Evolutionary conservation across 2,888 invertebrate species (phyloP), one percentile per base, ranked within the genome.

Genomic region (Watsonalla cultraria): DNA sequence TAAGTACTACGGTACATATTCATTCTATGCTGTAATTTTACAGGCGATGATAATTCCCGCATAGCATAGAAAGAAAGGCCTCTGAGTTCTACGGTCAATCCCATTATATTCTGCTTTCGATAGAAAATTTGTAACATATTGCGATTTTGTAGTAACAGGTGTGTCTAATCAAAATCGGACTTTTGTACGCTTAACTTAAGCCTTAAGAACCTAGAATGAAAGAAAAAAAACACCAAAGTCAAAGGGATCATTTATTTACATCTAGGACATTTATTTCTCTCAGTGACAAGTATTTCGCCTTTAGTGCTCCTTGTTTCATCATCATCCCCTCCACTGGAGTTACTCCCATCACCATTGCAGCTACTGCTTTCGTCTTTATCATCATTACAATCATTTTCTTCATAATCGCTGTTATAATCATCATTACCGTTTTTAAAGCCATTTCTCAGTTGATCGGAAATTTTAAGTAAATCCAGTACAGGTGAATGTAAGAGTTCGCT

Each of bases 341-440:
- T 11, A 11, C n/a, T 42, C 0, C 42, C 42, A 6, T 46, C 49
- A 45, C 59, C 55, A 11, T 52, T 48, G 58, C 37, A 64, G 59
- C 55, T 54, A 5, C 5, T 11, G 11, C 11, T 11, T 42, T 59
- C 59, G 0, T 52, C 33, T 6, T 56, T 50, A 9, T 52, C 54
- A 7, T 35, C 8, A 5, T 42, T 11, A 11, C 11, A 42, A 5
- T 39, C 39, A 8, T 39, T 8, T 11, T 11, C 11, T 1, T 8
- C 5, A 11, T 8, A 8, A 8, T 8, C 7, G 9, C 5, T 39
- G 5, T 6, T 8, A 8, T 61, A 62, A 2, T 62, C 62, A 0
- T 61, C 61, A 0, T 58, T 61, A 0, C 53, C 51, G 7, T 56
- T 66, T 47, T 71, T 68, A 0, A 66, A 59, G 14, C 64, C 57